phyloP scores from a whole-genome alignment of 2,888 invertebrate species.

The Lissocephala sabroskyi region DNA sequence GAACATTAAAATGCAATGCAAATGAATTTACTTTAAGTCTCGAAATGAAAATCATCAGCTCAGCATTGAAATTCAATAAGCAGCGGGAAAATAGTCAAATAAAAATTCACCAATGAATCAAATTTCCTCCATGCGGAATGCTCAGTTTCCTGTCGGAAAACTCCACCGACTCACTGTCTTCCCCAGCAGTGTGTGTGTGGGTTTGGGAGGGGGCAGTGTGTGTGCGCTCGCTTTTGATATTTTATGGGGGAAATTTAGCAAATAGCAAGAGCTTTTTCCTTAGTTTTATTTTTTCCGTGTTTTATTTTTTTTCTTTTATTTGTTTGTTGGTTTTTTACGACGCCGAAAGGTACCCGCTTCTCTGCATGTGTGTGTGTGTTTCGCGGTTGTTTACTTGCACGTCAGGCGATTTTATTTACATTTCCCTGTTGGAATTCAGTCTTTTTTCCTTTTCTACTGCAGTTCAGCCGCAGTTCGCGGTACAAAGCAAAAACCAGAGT shows the following conservation, averaged over 20 bases:
- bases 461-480: constrained; percentile 51
- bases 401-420: constrained; percentile 56
- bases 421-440: constrained; percentile 53
- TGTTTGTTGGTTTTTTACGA: constrained; percentile 34
- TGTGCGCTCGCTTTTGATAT: too few species aligned
- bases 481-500: constrained; percentile 13
- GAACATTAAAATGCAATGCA: too few species aligned
- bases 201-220: too few species aligned
- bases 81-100: too few species aligned
- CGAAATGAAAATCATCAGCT: too few species aligned
- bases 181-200: too few species aligned
- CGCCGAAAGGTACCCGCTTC: background rate
- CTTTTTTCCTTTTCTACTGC: constrained; percentile 59
- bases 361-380: constrained; percentile 25
- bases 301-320: constrained; percentile 9
- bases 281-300: constrained; percentile 49
- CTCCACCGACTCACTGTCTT: too few species aligned
- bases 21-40: too few species aligned
- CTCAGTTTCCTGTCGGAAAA: too few species aligned
- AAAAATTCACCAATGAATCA: too few species aligned
- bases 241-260: constrained; percentile 26
- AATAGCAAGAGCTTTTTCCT: constrained; percentile 53
- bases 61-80: too few species aligned
- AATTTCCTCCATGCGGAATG: too few species aligned
- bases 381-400: constrained; percentile 11